Conservation (phyloP, 2,797 vertebrate genomes). For the Hydrolagus colliei region DNA sequence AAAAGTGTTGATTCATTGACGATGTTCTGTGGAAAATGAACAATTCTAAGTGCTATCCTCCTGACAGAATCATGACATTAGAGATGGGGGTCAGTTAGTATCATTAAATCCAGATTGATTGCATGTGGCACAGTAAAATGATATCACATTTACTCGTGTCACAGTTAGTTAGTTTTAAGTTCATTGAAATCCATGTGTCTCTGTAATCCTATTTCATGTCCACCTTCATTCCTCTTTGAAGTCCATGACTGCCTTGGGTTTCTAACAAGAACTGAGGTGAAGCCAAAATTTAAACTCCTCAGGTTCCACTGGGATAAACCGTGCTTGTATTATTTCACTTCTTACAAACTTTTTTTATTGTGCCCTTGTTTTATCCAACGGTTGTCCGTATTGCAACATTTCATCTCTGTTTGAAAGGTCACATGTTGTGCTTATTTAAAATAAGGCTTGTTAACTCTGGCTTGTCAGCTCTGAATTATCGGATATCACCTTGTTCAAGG, state of each 20-base stretch:
- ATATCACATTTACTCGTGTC: slow-evolving; percentile 29
- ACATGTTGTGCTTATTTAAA: neutral
- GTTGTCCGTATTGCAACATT: neutral
- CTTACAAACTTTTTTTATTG: neutral
- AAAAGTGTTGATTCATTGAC: slow-evolving; percentile 14
- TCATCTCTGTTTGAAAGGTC: neutral
- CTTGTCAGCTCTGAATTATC: too few species aligned
- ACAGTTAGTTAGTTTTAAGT: slow-evolving; percentile 27
- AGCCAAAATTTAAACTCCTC: neutral
- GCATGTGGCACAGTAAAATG: slow-evolving; percentile 24
- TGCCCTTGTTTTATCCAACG: neutral
- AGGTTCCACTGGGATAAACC: neutral
- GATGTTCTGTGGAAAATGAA: slow-evolving; percentile 16
- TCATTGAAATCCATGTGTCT: neutral
- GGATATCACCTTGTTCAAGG: too few species aligned
- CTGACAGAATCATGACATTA: slow-evolving; percentile 13
- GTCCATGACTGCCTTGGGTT: slow-evolving; percentile 10
- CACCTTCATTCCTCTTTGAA: neutral
- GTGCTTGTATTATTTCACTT: neutral
- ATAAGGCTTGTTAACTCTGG: too few species aligned
- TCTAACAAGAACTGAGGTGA: neutral
- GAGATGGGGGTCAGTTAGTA: slow-evolving; percentile 21
- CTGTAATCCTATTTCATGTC: neutral
- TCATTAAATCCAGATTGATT: slow-evolving; percentile 31
- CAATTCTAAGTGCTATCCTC: slow-evolving; percentile 20